phyloP scores from a whole-genome alignment of 2,113 vertebrate species.

The Gopherus flavomarginatus region DNA sequence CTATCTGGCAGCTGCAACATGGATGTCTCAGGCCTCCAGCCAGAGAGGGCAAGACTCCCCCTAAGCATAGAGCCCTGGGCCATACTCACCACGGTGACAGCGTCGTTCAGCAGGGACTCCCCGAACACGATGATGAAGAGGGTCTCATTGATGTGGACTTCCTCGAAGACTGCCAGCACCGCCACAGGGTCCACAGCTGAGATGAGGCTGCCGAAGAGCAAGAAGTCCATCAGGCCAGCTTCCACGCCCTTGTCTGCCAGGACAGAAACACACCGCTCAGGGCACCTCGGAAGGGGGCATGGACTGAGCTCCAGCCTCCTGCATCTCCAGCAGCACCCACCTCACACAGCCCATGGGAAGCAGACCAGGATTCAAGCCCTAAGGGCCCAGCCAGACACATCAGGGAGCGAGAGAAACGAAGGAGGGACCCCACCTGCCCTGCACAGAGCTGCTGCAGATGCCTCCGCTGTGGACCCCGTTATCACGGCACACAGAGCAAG shows the following conservation, averaged over 20 bases:
- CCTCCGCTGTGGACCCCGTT: neutral
- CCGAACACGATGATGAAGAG: slow-evolving; percentile 98
- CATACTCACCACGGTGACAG: slow-evolving; percentile 94
- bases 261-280: slow-evolving; percentile 38
- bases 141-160: slow-evolving; percentile 95
- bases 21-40: neutral
- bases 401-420: neutral
- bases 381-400: neutral
- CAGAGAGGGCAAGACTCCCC: neutral
- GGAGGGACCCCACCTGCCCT: neutral
- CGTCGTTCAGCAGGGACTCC: slow-evolving; percentile 96
- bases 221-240: slow-evolving; percentile 93
- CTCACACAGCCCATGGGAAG: neutral
- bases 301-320: neutral
- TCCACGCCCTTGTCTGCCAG: slow-evolving; percentile 78
- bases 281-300: neutral
- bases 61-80: neutral
- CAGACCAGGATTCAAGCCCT: too few species aligned
- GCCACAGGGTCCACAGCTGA: slow-evolving; percentile 96
- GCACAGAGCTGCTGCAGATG: neutral
- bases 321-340: neutral
- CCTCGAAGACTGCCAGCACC: slow-evolving; percentile 94
- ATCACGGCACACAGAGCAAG: too few species aligned
- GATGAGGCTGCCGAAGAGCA: slow-evolving; percentile 94
- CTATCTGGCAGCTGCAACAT: neutral